phyloP scores from a whole-genome alignment of 2,113 vertebrate species.

The Alosa alosa region DNA sequence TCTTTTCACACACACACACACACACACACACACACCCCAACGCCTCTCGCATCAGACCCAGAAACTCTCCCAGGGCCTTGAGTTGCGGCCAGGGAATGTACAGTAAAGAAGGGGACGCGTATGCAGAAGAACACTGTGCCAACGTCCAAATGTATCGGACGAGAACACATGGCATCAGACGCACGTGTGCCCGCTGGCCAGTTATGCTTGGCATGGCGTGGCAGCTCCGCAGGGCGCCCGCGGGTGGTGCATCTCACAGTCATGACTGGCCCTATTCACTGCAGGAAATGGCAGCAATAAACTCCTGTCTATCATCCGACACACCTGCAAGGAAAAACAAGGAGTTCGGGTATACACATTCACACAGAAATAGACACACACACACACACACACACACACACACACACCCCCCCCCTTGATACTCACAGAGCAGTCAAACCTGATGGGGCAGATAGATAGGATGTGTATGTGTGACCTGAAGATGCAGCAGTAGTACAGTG shows the following conservation, averaged over 20 bases:
- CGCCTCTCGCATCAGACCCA: background rate
- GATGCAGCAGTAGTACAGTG: background rate
- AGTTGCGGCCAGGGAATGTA: constrained; percentile 17
- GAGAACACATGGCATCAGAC: constrained; percentile 33
- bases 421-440: background rate
- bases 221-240: constrained; percentile 22
- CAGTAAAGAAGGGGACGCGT: constrained; percentile 28
- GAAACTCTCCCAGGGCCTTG: constrained; percentile 20
- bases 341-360: background rate
- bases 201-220: constrained; percentile 47
- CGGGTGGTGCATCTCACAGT: constrained; percentile 17
- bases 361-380: background rate
- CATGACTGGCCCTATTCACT: constrained; percentile 38
- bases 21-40: constrained; percentile 22
- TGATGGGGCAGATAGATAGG: background rate
- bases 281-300: constrained; percentile 25
- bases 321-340: constrained; percentile 1
- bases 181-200: constrained; percentile 37
- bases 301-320: constrained; percentile 33
- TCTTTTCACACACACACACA: constrained; percentile 16
- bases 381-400: background rate
- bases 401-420: background rate
- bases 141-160: constrained; percentile 19
- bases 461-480: background rate
- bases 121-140: background rate